Evolutionary conservation across 2,797 vertebrate species (phyloP), one percentile per base, ranked within the genome.

Genomic region (Myotis daubentonii): DNA sequence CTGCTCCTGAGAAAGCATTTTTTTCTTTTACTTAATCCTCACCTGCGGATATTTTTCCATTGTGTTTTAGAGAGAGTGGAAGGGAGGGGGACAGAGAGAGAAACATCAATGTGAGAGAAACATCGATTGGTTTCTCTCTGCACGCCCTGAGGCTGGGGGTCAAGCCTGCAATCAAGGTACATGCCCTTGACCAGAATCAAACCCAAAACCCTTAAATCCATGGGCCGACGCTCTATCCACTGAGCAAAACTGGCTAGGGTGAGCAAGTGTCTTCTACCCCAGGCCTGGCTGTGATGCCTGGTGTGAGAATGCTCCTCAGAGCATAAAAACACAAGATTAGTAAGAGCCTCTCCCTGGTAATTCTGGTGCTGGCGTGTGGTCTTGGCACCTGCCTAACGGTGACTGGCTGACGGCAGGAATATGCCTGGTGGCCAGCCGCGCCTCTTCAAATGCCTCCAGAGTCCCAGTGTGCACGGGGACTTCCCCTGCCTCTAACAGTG

Each of bases 401-500:
- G 1, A 70, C 2, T 51, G 55, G 36, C 62, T 36, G 33, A 44
- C 8, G 33, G 8, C 30, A 53, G 82, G 55, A 38, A 57, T 30
- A 7, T 3, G 17, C 49, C 53, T 55, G 65, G 36, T 3, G 20
- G 53, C 70, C 15, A 6, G 20, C 9, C 0, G 0, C 0, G 33
- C 33, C 86, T 74, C 17, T 0, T 0, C 10, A 0, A 51, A 28
- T n/a, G 49, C 38, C 57, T 28, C 13, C 79, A 5, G 6, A n/a
- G 28, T 15, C 80, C 47, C 17, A 0, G 19, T 13, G 62, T 6
- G 7, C 41, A 4, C 0, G 1, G 79, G 10, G 33, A 20, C 62
- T 33, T 22, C 8, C 17, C 0, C 1, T 16, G 30, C n/a, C 51
- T 76, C 71, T n/a, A 16, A 10, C 2, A 3, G 51, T 1, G 2